Evolutionary conservation across 37 sponge, comb jelly and placozoan species (phyloP), one percentile per base, ranked within the genome.

Genomic region (Haliclona indistincta): DNA sequence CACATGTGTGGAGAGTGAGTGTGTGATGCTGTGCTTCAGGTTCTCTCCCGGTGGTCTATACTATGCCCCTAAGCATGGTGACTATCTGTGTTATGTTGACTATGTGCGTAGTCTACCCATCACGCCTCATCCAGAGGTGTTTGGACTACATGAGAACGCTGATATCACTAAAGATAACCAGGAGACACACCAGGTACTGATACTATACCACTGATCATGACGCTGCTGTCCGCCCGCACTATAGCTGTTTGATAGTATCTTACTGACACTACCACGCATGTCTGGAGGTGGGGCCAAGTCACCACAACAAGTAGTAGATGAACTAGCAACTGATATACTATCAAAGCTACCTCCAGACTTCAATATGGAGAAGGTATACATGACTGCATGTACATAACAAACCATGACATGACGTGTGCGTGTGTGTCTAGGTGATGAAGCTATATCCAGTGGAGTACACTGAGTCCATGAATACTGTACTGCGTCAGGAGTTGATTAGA

Each of bases 131-230:
- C 98, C 98, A 1, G 98, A 97, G 75, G 98, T 97, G 54, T 97
- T 94, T 80, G 98, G 98, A 22, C 75, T 97, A 35, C 98, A 97
- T 39, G 98, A 94, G 64, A 97, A 97, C 44, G 98, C 98, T 49
- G 98, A 97, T 73, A 97, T 97, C 73, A 94, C 98, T 41, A 97
- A 97, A 68, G 98, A 97, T 82, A 83, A 97, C 49, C 95, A 97
- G 60, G 98, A 94, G 52, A 97, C 99, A 43, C 71, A 65, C 25
- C 84, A 74, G 69, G 87, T 86, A 64, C 20, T 38, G n/a, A 69
- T 32, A 38, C 19, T 44, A 22, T 22, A 70, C 25, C 35, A 30
- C 25, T 47, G 6, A 70, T 29, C 10, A 45, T 26, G 15, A 20
- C 51, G n/a, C 25, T 35, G 13, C 17, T 47, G 22, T 73, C 17